Base-by-base conservation (phyloP, 53 echinoderm and acorn worm species). In the Holothuria leucospilota region DNA sequence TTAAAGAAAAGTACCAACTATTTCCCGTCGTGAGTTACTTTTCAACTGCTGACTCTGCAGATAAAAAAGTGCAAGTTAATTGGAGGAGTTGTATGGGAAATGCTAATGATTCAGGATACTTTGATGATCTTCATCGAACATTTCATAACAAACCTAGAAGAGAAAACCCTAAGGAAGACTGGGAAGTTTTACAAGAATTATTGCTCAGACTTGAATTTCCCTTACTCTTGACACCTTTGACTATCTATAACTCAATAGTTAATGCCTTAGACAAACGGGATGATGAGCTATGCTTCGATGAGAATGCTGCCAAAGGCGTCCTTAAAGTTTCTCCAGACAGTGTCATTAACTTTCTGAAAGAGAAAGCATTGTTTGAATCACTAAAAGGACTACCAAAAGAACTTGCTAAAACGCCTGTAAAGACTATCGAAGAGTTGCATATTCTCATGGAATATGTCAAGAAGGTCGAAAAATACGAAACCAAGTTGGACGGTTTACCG, bases 151-250 rank as follows among this genome's bases (percentile, higher is more conserved):
- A 62, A 16, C 15, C 7, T 25, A 25, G 20, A 61, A 13, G 21
- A 29, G 68, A 29, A 67, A 67, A 34, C 1, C 1, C 13, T 26
- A 26, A 34, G 16, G 13, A 28, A 20, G 27, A 67, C 13, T 67
- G 34, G 28, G 68, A 60, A 25, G 39, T 53, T 30, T 60, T 81
- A 23, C 81, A 58, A 18, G 14, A 21, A 39, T n/a, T 81, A 18
- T 62, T 81, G 59, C 34, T 81, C 14, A 81, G 38, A 24, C 81
- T 81, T 14, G 62, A 59, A 15, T 81, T 81, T 34, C 81, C 81
- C 27, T 24, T 81, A 1, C 29, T 81, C 11, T 52, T 26, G 28
- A 29, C 81, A 16, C 81, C 81, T 4, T 21, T 62, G 39, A 2
- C 9, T 11, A 34, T 81, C 20, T 81, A 58, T 30, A 27, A 39